phyloP scores from a whole-genome alignment of 2,113 vertebrate species.

The Australoheros scitulus region DNA sequence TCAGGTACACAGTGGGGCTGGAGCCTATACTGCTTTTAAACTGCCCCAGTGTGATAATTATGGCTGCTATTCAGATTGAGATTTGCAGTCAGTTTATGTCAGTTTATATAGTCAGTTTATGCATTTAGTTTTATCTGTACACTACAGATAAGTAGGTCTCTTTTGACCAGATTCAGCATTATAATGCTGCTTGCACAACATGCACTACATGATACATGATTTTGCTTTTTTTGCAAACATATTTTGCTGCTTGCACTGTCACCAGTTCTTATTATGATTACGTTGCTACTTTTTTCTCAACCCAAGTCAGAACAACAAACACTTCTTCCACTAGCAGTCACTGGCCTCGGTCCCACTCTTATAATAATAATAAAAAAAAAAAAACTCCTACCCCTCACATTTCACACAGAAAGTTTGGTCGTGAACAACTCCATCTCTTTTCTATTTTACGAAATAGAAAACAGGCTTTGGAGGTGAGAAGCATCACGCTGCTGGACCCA shows the following conservation, averaged over 20 bases:
- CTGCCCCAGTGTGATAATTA: background rate
- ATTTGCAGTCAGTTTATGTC: background rate
- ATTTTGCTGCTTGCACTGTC: background rate
- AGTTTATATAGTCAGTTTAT: too few relatives aligned
- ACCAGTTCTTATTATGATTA: background rate
- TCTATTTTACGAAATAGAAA: constrained; percentile 28
- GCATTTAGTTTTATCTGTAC: background rate
- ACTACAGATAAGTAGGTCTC: background rate
- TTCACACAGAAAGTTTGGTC: background rate
- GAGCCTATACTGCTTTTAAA: background rate
- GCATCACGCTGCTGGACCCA: background rate
- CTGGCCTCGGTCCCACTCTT: background rate
- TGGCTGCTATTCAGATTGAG: background rate
- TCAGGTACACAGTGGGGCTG: too few relatives aligned
- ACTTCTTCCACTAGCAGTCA: background rate
- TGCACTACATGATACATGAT: background rate
- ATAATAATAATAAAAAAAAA: background rate
- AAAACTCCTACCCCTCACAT: background rate
- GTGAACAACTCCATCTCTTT: background rate
- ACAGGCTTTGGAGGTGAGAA: constrained; percentile 10
- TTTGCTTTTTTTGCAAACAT: background rate
- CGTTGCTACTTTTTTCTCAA: background rate
- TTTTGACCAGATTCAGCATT: background rate
- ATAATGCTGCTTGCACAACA: background rate
- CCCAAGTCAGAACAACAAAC: background rate